These are phyloP conservation scores for Andrena camellia DNA, from an alignment of 2,888 invertebrate genomes.

Conservation along the genomic window DNA sequence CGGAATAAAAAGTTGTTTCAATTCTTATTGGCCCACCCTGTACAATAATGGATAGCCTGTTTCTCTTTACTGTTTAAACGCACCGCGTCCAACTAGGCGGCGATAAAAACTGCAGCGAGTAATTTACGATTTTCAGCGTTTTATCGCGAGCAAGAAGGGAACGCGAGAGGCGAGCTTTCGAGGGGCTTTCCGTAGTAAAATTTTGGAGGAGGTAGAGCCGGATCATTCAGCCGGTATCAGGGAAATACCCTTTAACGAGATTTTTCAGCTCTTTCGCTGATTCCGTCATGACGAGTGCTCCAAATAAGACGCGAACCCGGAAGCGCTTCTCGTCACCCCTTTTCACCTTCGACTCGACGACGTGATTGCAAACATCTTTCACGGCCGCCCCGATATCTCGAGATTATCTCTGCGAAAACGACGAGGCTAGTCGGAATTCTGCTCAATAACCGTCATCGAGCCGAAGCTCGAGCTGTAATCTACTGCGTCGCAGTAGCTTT, in stretches of 20 bases:
- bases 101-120: constrained; percentile 27
- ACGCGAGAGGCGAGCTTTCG: constrained; percentile 12
- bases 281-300: constrained; percentile 8
- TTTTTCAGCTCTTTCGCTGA: constrained; percentile 18
- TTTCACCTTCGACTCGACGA: background rate
- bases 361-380: constrained; percentile 19
- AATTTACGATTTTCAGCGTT: constrained; percentile 43
- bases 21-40: no score
- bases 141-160: constrained; percentile 7
- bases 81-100: background rate
- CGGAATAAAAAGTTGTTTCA: no score
- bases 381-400: background rate
- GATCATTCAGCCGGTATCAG: constrained; percentile 13
- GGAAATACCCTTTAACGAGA: constrained; percentile 44
- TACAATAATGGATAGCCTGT: no score
- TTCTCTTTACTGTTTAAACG: background rate
- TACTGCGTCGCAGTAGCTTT: no score
- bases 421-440: background rate
- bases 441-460: background rate
- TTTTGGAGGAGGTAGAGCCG: background rate
- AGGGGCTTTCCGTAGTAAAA: constrained; percentile 2
- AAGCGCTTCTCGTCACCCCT: background rate
- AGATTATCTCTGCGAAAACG: background rate
- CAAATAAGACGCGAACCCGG: background rate
- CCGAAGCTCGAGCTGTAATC: background rate